Conservation (phyloP, 2,888 invertebrate genomes). For the Apodemia duryi region DNA sequence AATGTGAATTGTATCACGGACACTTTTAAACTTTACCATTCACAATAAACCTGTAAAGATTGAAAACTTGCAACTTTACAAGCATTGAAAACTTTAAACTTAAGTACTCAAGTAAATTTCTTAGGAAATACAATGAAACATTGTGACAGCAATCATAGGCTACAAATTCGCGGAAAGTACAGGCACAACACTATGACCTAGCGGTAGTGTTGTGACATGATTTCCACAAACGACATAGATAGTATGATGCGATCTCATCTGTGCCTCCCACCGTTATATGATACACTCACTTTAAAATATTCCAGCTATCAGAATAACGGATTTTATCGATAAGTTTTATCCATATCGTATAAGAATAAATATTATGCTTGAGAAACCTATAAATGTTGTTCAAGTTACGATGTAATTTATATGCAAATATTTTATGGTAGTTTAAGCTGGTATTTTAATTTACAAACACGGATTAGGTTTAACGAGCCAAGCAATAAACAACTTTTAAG, state of each 20-base stretch:
- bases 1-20: too few relatives aligned
- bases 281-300: too few relatives aligned
- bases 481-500: slow-evolving; percentile 5
- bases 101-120: too few relatives aligned
- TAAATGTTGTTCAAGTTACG: slow-evolving; percentile 5
- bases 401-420: slow-evolving; percentile 12
- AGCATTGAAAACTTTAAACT: too few relatives aligned
- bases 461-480: background rate
- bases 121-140: background rate
- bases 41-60: too few relatives aligned
- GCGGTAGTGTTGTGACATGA: slow-evolving; percentile 49
- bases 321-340: slow-evolving; percentile 28
- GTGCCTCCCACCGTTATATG: slow-evolving; percentile 20
- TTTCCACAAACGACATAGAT: slow-evolving; percentile 46
- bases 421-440: slow-evolving; percentile 13
- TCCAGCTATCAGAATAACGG: slow-evolving; percentile 27
- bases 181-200: slow-evolving; percentile 19
- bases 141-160: background rate
- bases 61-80: too few relatives aligned
- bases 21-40: too few relatives aligned
- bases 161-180: slow-evolving; percentile 11
- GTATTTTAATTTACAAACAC: background rate
- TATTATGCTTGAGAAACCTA: background rate
- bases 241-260: slow-evolving; percentile 35
- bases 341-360: slow-evolving; percentile 5